A percentile compares a stretch with the other conserved stretches of the same genome.
These are phyloP conservation scores for Trematomus loennbergii DNA, from an alignment of 2,113 vertebrate species.

Conservation along the genomic window DNA sequence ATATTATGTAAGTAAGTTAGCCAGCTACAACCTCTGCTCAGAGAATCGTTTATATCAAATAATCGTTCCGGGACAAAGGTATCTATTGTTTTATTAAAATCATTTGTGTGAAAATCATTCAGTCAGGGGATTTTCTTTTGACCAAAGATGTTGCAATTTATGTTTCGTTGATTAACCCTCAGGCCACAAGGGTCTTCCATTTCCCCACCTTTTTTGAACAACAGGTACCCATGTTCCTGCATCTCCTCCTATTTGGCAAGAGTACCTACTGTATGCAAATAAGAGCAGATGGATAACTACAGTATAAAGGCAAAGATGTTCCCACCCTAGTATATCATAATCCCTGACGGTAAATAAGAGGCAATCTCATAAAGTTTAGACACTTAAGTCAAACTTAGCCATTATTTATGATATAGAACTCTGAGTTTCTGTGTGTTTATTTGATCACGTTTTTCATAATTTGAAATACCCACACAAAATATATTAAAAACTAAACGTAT, in stretches of 20 bases:
- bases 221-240: neutral
- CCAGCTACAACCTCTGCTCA: neutral
- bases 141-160: neutral
- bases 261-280: neutral
- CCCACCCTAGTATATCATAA: neutral
- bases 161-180: neutral
- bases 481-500: neutral
- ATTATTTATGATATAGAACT: neutral
- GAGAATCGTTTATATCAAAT: neutral
- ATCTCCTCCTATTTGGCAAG: neutral
- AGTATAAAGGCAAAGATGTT: neutral
- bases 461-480: neutral
- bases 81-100: neutral
- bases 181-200: neutral
- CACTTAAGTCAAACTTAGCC: neutral
- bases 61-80: neutral
- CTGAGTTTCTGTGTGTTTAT: neutral
- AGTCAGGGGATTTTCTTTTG: neutral
- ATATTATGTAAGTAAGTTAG: neutral
- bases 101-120: neutral
- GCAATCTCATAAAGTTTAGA: slow-evolving; percentile 2
- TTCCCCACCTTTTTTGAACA: neutral
- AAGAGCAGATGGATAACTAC: slow-evolving; percentile 8
- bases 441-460: neutral
- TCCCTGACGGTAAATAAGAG: neutral